These are phyloP conservation scores for Penelope pileata DNA, from an alignment of 2,113 vertebrate genomes.

Conservation along the genomic window DNA sequence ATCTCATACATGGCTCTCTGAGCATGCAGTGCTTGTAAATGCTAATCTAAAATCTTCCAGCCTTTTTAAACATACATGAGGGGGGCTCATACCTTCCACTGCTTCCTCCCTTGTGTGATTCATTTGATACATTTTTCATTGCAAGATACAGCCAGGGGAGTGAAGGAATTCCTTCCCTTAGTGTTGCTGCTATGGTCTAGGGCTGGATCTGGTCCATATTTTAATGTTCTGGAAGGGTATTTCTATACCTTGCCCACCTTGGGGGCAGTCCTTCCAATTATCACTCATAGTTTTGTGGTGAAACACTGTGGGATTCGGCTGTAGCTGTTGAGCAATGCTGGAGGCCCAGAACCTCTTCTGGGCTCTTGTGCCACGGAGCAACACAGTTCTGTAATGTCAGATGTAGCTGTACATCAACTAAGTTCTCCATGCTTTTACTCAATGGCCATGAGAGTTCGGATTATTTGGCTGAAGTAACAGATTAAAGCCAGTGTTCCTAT, in stretches of 20 bases:
- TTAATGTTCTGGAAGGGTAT: not conserved
- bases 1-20: not conserved
- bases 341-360: not conserved
- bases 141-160: not conserved
- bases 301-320: not conserved
- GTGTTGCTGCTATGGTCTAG: not conserved
- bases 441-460: not conserved
- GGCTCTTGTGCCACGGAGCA: not conserved
- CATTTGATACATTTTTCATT: conserved; percentile 22
- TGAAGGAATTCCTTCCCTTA: not conserved
- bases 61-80: conserved; percentile 56
- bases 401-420: not conserved
- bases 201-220: not conserved
- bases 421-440: not conserved
- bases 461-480: not conserved
- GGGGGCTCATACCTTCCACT: not conserved
- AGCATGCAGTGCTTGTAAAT: not conserved
- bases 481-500: not conserved
- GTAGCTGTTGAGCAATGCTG: not conserved
- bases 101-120: not conserved
- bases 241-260: not conserved
- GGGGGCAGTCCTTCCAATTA: not conserved
- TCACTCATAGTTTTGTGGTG: not conserved
- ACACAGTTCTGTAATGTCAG: not conserved
- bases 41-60: not conserved